Base-by-base conservation (phyloP, 2,113 vertebrate species). In the Vanacampus margaritifer region DNA sequence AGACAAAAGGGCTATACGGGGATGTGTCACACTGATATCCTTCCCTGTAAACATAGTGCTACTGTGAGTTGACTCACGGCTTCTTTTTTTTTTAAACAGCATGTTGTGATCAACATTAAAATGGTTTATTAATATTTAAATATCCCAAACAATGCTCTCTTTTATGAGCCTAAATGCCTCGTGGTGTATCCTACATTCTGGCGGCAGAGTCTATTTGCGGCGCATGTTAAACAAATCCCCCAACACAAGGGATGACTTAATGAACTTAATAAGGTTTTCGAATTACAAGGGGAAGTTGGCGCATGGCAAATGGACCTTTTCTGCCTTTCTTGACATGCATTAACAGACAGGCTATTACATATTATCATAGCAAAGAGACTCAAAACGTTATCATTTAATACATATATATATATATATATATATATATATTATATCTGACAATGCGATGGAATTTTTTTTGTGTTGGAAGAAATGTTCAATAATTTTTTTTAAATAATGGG, bases 191-290 rank as follows among this genome's bases (percentile, higher is more conserved):
- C 63, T 58, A 65, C 76, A 32, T 79, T 63, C 9, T 43, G 66
- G 61, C 32, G 50, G 63, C 57, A 37, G 36, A 71, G 71, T 79
- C 73, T 73, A 82, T 73, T 80, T 85, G 85, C 77, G 80, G 70
- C 66, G 58, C 79, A 65, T 87, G 85, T 88, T 78, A 86, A 91
- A 84, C 87, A 89, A 88, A 86, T 89, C 86, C 83, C 87, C 35
- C 45, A 84, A 86, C 85, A 79, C 85, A 76, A 65, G 61, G 68
- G 78, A 85, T 86, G 83, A 87, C 82, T 90, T 89, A 87, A 88
- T 90, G 84, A 89, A 90, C 86, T 81, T 91, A 90, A 91, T 89
- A 86, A 88, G 89, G 82, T 89, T 91, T 90, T 84, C 74, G 87
- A 87, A 90, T 91, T 84, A 88, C 84, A 83, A 67, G 79, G 81